phyloP scores from a whole-genome alignment of 2,888 invertebrate genomes.

The Torymus auratus region DNA sequence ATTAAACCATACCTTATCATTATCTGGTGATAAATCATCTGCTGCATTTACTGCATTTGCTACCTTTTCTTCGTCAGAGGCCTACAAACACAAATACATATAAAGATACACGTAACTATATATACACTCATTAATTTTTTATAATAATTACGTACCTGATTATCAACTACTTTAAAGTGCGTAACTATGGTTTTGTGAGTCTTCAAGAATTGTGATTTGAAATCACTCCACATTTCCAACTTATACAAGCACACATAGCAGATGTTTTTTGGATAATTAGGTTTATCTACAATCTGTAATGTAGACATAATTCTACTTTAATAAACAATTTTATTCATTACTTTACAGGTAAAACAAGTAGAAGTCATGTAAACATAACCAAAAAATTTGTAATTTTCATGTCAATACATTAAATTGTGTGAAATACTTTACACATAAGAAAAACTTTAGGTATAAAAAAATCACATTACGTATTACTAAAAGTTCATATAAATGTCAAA shows the following conservation, averaged over 20 bases:
- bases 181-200: slow-evolving; percentile 61
- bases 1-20: slow-evolving; percentile 46
- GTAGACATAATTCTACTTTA: too few relatives aligned
- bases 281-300: slow-evolving; percentile 67
- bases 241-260: slow-evolving; percentile 74
- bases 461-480: too few relatives aligned
- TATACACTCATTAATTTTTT: neutral
- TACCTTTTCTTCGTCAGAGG: slow-evolving; percentile 46
- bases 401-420: too few relatives aligned
- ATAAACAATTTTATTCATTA: too few relatives aligned
- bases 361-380: too few relatives aligned
- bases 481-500: too few relatives aligned
- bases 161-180: slow-evolving; percentile 50
- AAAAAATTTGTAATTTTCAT: too few relatives aligned
- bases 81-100: slow-evolving; percentile 28
- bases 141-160: slow-evolving; percentile 48
- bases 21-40: slow-evolving; percentile 44
- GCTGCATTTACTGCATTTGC: slow-evolving; percentile 36
- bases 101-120: neutral
- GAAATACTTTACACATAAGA: too few relatives aligned
- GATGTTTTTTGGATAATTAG: slow-evolving; percentile 68
- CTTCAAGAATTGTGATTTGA: slow-evolving; percentile 70
- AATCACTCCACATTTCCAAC: slow-evolving; percentile 72
- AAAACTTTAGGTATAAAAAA: too few relatives aligned
- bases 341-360: too few relatives aligned